Conservation (phyloP, 2,797 vertebrate genomes). For the Enteromius trimaculatus region DNA sequence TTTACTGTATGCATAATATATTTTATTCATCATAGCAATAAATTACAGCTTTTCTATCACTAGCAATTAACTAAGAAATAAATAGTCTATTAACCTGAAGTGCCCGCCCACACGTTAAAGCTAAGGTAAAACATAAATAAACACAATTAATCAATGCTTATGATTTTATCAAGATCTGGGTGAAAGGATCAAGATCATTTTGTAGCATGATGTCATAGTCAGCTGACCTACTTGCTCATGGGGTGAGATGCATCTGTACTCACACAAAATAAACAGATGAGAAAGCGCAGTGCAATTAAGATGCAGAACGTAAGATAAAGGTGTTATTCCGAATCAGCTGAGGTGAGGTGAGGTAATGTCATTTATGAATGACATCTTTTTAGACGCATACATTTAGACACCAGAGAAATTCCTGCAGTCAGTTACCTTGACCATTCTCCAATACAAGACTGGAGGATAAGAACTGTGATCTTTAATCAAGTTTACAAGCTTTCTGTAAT, state of each 20-base stretch:
- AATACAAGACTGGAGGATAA: neutral
- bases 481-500: neutral
- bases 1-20: neutral
- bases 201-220: neutral
- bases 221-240: neutral
- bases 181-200: neutral
- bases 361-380: neutral
- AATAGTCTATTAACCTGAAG: neutral
- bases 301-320: neutral
- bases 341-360: neutral
- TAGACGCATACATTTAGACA: neutral
- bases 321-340: neutral
- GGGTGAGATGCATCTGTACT: neutral
- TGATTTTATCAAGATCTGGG: conserved; percentile 4
- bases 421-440: neutral
- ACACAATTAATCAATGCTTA: neutral
- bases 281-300: neutral
- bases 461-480: neutral
- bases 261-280: conserved; percentile 1
- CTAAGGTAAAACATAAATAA: neutral
- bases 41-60: neutral
- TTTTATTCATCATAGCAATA: neutral
- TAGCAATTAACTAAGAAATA: neutral
- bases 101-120: neutral
- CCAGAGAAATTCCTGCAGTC: neutral